Conservation (phyloP, 53 echinoderm and acorn worm genomes). For the Mesocentrotus franciscanus region DNA sequence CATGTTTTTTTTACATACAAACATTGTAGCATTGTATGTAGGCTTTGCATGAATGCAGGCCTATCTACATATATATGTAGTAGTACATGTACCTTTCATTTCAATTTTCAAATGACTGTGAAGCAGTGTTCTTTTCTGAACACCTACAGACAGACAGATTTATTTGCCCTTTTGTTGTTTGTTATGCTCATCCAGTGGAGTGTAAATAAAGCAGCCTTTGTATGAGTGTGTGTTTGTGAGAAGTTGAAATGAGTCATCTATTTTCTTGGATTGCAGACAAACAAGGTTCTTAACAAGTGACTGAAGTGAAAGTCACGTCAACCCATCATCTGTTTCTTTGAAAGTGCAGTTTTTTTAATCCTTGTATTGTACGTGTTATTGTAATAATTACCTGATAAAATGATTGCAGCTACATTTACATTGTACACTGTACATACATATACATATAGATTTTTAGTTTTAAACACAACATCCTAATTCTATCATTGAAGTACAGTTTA, state of each 20-base stretch:
- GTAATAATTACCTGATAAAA: too few species aligned
- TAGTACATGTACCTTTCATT: too few species aligned
- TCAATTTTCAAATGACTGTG: background rate
- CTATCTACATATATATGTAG: too few species aligned
- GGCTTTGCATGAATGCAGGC: too few species aligned
- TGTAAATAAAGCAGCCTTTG: conserved; percentile 23
- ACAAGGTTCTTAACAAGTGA: background rate
- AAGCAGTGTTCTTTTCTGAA: background rate
- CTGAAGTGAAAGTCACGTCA: background rate
- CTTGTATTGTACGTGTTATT: background rate
- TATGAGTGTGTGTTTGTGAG: background rate
- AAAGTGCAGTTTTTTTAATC: background rate
- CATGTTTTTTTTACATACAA: too few species aligned
- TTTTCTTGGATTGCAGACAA: conserved; percentile 1
- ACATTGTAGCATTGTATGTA: too few species aligned
- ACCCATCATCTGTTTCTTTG: background rate
- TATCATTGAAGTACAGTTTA: too few species aligned
- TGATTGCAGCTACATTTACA: too few species aligned
- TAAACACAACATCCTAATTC: too few species aligned
- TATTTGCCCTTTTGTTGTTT: conserved; percentile 27
- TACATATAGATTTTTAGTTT: too few species aligned
- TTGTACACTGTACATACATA: too few species aligned
- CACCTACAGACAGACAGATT: background rate
- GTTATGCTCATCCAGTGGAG: conserved; percentile 4
- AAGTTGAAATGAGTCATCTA: background rate